Conservation (phyloP, 2,113 vertebrate genomes). For the Opisthocomus hoazin region DNA sequence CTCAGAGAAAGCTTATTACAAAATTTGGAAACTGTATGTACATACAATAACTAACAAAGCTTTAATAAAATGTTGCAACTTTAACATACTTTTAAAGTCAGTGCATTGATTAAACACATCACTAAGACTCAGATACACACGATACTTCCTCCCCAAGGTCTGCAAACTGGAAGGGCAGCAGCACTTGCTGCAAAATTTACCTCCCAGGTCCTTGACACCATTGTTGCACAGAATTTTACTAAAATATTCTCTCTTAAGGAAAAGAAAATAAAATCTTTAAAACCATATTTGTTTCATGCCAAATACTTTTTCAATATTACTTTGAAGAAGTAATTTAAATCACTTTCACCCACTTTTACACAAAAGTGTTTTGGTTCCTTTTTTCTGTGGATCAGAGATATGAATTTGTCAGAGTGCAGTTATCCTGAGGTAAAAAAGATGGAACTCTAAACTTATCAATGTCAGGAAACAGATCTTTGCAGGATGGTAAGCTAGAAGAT, state of each 20-base stretch:
- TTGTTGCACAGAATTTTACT: not conserved
- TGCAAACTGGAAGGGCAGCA: not conserved
- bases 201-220: not conserved
- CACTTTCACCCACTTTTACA: not conserved
- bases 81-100: not conserved
- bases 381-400: not conserved
- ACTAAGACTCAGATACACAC: not conserved
- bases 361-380: not conserved
- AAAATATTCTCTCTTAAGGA: not conserved
- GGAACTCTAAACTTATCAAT: not conserved
- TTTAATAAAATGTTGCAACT: not conserved
- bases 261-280: not conserved
- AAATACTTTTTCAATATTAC: not conserved
- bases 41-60: not conserved
- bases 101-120: not conserved
- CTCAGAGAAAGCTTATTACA: not conserved
- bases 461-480: not conserved
- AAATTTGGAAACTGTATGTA: not conserved
- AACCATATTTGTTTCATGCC: not conserved
- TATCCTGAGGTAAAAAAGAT: not conserved
- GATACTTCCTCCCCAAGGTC: not conserved
- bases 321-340: not conserved
- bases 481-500: not conserved
- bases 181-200: not conserved
- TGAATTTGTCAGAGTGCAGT: not conserved